phyloP scores from a whole-genome alignment of 2,113 vertebrate genomes.

The Parus major region DNA sequence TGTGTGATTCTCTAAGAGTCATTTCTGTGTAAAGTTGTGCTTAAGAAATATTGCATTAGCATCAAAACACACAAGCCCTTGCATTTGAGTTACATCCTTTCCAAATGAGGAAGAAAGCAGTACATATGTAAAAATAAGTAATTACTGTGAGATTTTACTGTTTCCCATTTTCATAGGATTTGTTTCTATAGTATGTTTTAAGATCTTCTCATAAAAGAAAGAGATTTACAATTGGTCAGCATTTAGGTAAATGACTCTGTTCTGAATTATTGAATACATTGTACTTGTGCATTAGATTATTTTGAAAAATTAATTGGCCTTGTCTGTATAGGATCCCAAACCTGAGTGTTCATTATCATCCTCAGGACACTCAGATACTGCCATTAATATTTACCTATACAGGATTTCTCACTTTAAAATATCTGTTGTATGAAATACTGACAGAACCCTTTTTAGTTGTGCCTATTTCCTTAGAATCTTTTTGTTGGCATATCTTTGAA shows the following conservation, averaged over 20 bases:
- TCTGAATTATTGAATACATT: conserved; percentile 1
- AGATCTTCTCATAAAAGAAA: neutral
- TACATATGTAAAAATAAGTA: neutral
- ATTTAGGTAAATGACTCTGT: neutral
- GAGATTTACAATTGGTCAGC: neutral
- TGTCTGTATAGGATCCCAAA: neutral
- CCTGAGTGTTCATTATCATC: neutral
- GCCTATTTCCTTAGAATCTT: neutral
- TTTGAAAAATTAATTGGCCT: conserved; percentile 3
- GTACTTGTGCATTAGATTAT: neutral
- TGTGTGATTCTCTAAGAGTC: neutral
- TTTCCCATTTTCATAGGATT: conserved; percentile 40
- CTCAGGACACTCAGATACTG: neutral
- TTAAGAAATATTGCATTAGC: neutral
- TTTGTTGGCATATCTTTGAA: neutral
- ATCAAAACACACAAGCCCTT: neutral
- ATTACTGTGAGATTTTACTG: neutral
- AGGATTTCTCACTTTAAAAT: neutral
- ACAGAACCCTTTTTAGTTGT: neutral
- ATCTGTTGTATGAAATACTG: neutral
- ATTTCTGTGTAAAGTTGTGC: neutral
- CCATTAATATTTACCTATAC: neutral
- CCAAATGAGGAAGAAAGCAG: conserved; percentile 9
- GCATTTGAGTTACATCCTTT: neutral
- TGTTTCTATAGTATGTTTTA: conserved; percentile 9